These are phyloP conservation scores for Calypte anna DNA, from an alignment of 2,113 vertebrate species.

Conservation along the genomic window DNA sequence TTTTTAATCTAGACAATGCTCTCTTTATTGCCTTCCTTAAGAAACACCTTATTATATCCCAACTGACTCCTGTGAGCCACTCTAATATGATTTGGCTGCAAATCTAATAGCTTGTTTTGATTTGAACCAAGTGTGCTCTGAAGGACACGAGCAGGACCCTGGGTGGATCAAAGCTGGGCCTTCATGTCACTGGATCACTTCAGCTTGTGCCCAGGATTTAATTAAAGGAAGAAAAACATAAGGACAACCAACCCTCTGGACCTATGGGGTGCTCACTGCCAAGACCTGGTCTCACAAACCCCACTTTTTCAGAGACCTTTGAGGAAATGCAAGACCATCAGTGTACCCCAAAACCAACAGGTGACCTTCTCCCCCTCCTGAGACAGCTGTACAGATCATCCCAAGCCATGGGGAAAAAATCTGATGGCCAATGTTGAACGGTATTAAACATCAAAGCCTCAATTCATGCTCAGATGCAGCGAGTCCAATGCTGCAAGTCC, in stretches of 20 bases:
- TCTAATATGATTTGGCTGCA: constrained; percentile 46
- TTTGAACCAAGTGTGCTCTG: neutral
- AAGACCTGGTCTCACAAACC: neutral
- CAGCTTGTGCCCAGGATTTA: constrained; percentile 16
- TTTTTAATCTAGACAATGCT: constrained; percentile 51
- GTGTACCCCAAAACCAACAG: neutral
- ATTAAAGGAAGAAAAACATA: constrained; percentile 37
- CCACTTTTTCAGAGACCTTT: neutral
- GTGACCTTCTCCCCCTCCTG: neutral
- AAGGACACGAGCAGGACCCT: neutral
- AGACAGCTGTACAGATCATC: neutral
- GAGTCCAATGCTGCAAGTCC: neutral
- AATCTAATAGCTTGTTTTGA: constrained; percentile 33
- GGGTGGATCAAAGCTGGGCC: constrained; percentile 37
- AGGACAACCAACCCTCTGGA: neutral
- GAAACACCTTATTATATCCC: constrained; percentile 38
- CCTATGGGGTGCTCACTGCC: neutral
- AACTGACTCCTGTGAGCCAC: constrained; percentile 1
- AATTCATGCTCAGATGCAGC: neutral
- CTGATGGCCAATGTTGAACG: neutral
- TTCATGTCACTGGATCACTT: constrained; percentile 11
- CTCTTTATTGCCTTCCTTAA: constrained; percentile 47
- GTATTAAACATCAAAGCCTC: neutral
- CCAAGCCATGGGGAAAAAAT: neutral
- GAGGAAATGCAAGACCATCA: neutral